Evolutionary conservation across 1,140 invertebrate genomes (phyloP).

Genomic region (Cydia pomonella): DNA sequence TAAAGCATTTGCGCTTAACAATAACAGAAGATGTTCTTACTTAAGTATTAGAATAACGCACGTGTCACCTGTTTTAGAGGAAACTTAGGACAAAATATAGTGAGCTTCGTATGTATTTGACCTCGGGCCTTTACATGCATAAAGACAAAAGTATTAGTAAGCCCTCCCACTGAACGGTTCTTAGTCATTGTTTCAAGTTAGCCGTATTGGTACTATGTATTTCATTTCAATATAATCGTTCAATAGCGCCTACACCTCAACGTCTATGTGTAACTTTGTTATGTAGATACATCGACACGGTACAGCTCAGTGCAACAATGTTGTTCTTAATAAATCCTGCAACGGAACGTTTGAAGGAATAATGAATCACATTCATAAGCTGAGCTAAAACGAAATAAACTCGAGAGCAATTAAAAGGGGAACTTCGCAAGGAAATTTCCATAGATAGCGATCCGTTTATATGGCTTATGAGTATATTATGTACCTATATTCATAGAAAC

Average conservation of each 20-base stretch:
- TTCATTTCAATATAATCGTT: slow-evolving; percentile 70
- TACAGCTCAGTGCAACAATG: slow-evolving; percentile 36
- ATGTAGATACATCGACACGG: slow-evolving; percentile 37
- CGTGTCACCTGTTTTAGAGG: too few relatives aligned
- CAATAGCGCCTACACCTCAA: slow-evolving; percentile 60
- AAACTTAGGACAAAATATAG: neutral
- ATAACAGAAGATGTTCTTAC: neutral
- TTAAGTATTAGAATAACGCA: too few relatives aligned
- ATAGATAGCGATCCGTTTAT: too few relatives aligned
- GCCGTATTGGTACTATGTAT: slow-evolving; percentile 44
- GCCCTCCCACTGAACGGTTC: slow-evolving; percentile 64
- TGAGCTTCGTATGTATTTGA: slow-evolving; percentile 44
- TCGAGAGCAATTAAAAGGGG: neutral
- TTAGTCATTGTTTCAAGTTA: slow-evolving; percentile 62
- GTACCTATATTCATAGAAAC: too few relatives aligned
- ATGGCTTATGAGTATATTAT: too few relatives aligned
- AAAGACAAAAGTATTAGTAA: slow-evolving; percentile 48
- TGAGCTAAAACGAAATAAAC: neutral
- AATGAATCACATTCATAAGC: slow-evolving; percentile 1
- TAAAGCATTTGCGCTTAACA: too few relatives aligned
- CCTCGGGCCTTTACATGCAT: slow-evolving; percentile 39
- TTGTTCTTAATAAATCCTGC: neutral
- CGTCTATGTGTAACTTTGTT: slow-evolving; percentile 42
- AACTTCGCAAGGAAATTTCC: too few relatives aligned
- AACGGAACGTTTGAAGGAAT: neutral